A percentile compares a stretch with the other conserved stretches of the same genome.
Conservation (phyloP, 2,113 vertebrate genomes). For the Phoxinus phoxinus region DNA sequence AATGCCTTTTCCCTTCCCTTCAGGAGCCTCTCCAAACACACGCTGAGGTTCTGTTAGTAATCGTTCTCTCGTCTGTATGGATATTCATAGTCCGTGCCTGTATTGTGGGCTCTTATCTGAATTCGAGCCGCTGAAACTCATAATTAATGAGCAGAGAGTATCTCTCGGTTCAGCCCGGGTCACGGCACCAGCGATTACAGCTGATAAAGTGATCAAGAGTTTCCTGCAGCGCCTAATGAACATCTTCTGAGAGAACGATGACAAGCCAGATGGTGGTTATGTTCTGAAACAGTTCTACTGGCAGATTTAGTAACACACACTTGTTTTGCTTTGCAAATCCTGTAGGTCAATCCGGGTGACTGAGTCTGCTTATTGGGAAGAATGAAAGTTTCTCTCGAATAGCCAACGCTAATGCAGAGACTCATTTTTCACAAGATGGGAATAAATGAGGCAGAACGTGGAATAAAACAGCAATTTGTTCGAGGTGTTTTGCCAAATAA, state of each 20-base stretch:
- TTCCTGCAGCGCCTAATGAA: not conserved
- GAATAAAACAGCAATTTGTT: not conserved
- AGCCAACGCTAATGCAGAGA: not conserved
- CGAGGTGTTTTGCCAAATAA: not conserved
- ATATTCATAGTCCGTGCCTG: slow-evolving; percentile 9
- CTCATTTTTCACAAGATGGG: not conserved
- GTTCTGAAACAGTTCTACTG: not conserved
- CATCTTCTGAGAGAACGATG: not conserved
- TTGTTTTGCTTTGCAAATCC: slow-evolving; percentile 5
- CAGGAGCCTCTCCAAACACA: not conserved
- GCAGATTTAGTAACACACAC: not conserved
- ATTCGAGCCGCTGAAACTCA: not conserved
- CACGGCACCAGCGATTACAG: not conserved
- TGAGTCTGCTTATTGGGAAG: not conserved
- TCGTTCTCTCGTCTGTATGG: not conserved
- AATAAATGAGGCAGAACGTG: not conserved
- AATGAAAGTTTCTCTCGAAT: not conserved
- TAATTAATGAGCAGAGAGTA: not conserved
- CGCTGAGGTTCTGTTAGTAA: not conserved
- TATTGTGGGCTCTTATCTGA: slow-evolving; percentile 24
- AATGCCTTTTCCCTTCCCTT: not conserved
- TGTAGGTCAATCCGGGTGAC: not conserved
- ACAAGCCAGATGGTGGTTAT: slow-evolving; percentile 26
- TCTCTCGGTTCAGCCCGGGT: not conserved
- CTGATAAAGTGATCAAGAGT: not conserved